Conservation (phyloP, 1,140 invertebrate species). For the Eupristina koningsbergeri region DNA sequence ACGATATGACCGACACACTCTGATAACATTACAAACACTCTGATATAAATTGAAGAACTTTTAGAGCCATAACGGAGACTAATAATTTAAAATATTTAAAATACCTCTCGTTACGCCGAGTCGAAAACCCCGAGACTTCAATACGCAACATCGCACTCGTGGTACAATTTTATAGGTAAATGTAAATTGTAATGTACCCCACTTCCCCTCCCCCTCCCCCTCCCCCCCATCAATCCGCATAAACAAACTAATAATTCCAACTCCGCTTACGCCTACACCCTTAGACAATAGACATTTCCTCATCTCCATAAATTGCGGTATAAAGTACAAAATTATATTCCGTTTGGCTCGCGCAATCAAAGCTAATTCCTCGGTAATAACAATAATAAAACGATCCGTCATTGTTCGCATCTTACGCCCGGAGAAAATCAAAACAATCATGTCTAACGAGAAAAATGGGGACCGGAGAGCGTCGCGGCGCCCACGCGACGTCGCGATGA, state of each 20-base stretch:
- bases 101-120: too few relatives aligned
- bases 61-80: too few relatives aligned
- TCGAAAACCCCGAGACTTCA: too few relatives aligned
- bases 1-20: too few relatives aligned
- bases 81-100: too few relatives aligned
- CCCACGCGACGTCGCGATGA: background rate
- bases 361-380: slow-evolving; percentile 6
- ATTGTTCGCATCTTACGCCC: slow-evolving; percentile 25
- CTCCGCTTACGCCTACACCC: background rate
- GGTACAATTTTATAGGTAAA: background rate
- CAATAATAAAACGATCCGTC: slow-evolving; percentile 41
- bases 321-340: slow-evolving; percentile 31
- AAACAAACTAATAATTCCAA: slow-evolving; percentile 19
- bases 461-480: too few relatives aligned
- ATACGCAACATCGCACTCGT: background rate
- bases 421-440: slow-evolving; percentile 39
- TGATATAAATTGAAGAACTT: too few relatives aligned
- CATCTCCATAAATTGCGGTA: slow-evolving; percentile 37
- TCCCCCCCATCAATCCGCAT: background rate
- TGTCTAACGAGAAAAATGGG: background rate
- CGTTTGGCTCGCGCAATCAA: slow-evolving; percentile 1
- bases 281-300: slow-evolving; percentile 29
- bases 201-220: too few relatives aligned
- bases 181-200: too few relatives aligned
- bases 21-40: too few relatives aligned